Evolutionary conservation across 2,888 invertebrate genomes (phyloP).

Genomic region (Nemurella pictetii): DNA sequence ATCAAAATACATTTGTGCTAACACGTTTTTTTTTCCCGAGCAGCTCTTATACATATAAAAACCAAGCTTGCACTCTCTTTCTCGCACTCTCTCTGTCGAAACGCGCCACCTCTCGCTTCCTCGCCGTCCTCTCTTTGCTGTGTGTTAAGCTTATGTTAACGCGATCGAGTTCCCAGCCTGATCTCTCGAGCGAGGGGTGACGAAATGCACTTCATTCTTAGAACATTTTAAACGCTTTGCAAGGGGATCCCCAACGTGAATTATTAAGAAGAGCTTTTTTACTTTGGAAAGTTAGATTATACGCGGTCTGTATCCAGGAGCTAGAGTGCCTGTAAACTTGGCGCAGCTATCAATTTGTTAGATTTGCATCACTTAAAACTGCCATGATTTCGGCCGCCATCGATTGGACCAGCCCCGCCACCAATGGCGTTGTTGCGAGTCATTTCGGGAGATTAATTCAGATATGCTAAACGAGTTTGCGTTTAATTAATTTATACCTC

Average conservation of each 20-base stretch:
- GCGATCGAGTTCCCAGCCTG: slow-evolving; percentile 23
- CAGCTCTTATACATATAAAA: slow-evolving; percentile 14
- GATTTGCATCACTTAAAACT: neutral
- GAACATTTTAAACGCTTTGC: neutral
- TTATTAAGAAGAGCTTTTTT: neutral
- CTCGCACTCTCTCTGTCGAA: neutral
- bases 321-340: neutral
- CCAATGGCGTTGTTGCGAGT: neutral
- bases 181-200: slow-evolving; percentile 23
- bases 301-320: neutral
- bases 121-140: neutral
- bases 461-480: neutral
- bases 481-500: neutral
- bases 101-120: neutral
- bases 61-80: slow-evolving; percentile 3
- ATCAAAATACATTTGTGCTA: slow-evolving; percentile 28
- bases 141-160: slow-evolving; percentile 30
- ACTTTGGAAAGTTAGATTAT: neutral
- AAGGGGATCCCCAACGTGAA: neutral
- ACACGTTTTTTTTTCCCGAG: slow-evolving; percentile 18
- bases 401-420: neutral
- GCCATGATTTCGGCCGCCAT: neutral
- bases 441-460: neutral
- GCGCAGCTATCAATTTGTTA: neutral
- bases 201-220: neutral